These are phyloP conservation scores for Orchestes rusci DNA, from an alignment of 2,888 invertebrate genomes.

Conservation along the genomic window DNA sequence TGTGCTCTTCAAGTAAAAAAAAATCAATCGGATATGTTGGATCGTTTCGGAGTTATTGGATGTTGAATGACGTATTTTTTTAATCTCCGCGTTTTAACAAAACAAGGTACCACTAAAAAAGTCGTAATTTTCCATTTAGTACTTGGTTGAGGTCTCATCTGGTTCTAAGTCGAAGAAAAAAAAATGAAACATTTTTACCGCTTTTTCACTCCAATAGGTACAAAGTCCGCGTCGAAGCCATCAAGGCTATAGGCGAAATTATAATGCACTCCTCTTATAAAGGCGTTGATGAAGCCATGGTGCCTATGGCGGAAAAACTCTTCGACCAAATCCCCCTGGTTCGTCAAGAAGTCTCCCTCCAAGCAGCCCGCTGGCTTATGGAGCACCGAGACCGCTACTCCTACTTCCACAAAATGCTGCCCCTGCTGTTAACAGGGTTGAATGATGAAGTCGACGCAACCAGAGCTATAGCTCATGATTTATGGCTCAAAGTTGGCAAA, in stretches of 20 bases:
- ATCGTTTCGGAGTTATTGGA: no score
- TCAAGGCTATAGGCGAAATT: conserved; percentile 61
- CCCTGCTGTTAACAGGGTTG: conserved; percentile 76
- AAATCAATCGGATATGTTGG: no score
- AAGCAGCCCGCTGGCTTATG: conserved; percentile 72
- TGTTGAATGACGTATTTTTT: no score
- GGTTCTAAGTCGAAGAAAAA: no score
- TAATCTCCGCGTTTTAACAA: no score
- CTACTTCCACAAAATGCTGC: conserved; percentile 78
- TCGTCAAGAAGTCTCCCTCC: conserved; percentile 65
- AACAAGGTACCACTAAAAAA: no score
- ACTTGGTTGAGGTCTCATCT: no score
- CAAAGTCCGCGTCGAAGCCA: conserved; percentile 65
- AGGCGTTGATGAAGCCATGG: conserved; percentile 56
- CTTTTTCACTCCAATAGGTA: no score
- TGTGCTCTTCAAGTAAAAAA: no score
- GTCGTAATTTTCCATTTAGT: no score
- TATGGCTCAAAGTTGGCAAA: conserved; percentile 69
- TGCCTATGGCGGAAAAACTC: conserved; percentile 76
- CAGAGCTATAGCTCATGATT: conserved; percentile 51
- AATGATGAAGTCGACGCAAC: conserved; percentile 75
- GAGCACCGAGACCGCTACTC: conserved; percentile 81
- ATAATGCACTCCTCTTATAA: conserved; percentile 51
- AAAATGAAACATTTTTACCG: no score
- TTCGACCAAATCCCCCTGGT: conserved; percentile 81